Evolutionary conservation across 2,797 vertebrate species (phyloP), one percentile per base, ranked within the genome.

Genomic region (Uromys caudimaculatus): DNA sequence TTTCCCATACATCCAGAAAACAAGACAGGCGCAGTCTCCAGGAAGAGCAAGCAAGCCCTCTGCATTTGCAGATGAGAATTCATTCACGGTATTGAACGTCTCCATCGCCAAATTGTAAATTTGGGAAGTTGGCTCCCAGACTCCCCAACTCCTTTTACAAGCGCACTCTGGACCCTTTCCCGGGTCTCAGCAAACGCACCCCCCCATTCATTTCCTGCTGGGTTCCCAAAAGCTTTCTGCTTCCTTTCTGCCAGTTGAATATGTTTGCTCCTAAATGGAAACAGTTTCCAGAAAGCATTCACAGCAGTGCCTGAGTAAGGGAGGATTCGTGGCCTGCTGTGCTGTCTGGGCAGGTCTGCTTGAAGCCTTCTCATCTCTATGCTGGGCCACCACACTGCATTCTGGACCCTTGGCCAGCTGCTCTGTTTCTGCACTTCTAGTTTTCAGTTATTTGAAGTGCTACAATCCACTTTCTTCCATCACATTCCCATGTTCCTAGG

Each of bases 181-280:
- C 94, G 71, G 71, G 82, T 73, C 83, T 93, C 81, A 32, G 77
- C 4, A 1, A 93, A 47, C n/a, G 73, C 41, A 14, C 84, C 89
- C 62, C 89, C 35, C 17, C 21, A 16, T 92, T 95, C 95, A 96
- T 95, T 91, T 93, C 96, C 94, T 92, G 88, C 82, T 92, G 71
- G 52, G 86, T 95, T 94, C 89, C 29, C 11, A 90, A 95, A 93
- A 94, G 56, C 69, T 77, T 84, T 84, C 86, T 84, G 52, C 89
- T 69, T 95, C 90, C 79, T 96, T 93, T 79, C 88, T 91, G 71
- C 95, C 79, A 88, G 44, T 92, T n/a, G 38, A 79, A 71, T 94
- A 91, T 97, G 92, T 94, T 95, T 50, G 44, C 44, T 88, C 44
- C 85, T 93, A 97, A 97, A 77, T 78, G 85, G 93, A 94, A 95